Conservation (phyloP, 1,140 invertebrate genomes). For the Sarcophaga peregrina region DNA sequence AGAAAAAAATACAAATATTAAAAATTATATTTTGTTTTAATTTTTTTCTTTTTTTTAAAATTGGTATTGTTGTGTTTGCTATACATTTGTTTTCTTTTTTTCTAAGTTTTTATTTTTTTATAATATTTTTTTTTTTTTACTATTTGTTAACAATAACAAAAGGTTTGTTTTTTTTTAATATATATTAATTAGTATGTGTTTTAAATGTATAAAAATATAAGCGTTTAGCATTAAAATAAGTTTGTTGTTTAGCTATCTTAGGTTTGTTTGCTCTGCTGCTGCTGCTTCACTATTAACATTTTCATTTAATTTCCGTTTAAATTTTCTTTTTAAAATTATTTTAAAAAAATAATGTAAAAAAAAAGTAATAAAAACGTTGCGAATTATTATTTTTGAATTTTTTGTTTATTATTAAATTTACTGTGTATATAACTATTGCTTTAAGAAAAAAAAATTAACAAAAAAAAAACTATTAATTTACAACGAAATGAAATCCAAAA, state of each 20-base stretch:
- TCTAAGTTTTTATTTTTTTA: background rate
- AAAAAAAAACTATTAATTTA: constrained; percentile 28
- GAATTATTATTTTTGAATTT: constrained; percentile 15
- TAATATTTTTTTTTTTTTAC: constrained; percentile 24
- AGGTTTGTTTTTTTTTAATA: constrained; percentile 34
- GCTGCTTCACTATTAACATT: constrained; percentile 29
- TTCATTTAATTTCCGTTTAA: constrained; percentile 18
- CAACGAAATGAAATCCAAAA: constrained; percentile 12
- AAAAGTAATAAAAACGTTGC: constrained; percentile 28
- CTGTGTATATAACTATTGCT: constrained; percentile 17
- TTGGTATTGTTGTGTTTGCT: background rate
- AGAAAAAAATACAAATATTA: background rate
- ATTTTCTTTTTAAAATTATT: constrained; percentile 31
- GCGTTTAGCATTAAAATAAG: constrained; percentile 44
- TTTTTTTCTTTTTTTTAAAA: background rate
- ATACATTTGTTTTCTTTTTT: background rate
- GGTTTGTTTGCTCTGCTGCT: constrained; percentile 42
- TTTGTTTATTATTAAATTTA: constrained; percentile 14
- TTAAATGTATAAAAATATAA: constrained; percentile 44
- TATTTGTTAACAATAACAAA: constrained; percentile 42
- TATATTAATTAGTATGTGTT: constrained; percentile 39
- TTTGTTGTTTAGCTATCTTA: constrained; percentile 39
- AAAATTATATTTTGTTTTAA: background rate
- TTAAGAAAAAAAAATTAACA: background rate
- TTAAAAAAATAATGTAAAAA: constrained; percentile 24